Base-by-base conservation (phyloP, 2,113 vertebrate species). In the Hoplias malabaricus region DNA sequence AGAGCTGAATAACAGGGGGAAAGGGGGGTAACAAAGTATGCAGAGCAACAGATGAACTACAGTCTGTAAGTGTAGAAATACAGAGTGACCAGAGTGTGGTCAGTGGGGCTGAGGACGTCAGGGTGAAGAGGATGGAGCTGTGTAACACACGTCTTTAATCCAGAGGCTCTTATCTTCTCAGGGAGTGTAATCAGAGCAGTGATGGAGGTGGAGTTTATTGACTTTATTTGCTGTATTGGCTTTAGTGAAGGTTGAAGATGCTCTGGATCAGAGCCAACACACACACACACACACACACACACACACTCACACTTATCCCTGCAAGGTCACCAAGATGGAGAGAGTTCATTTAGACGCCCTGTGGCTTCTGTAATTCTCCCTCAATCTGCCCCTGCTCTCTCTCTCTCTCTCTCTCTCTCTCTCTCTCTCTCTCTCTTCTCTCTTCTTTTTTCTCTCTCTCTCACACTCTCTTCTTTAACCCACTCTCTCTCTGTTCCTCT, bases 111-210 rank as follows among this genome's bases (percentile, higher is more conserved):
- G n/a, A n/a, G n/a, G n/a, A n/a, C n/a, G n/a, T n/a, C n/a, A n/a
- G 48, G 61, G 56, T 42, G 38, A n/a, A n/a, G 78, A 80, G 81
- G 85, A 75, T 57, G 56, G 65, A 36, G 21, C 62, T 69, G 77
- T 82, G 80, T 84, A 78, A 75, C 80, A 75, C 79, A 84, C 59
- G 16, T 83, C 36, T 83, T 81, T 80, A 82, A 80, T 69, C 80
- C 61, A 70, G 65, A 31, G 34, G 78, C 81, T 82, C 82, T 86
- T 76, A 84, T 89, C 84, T 86, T 84, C 79, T 75, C 75, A 73
- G 82, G 59, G 87, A 85, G 81, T 84, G 78, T 83, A 86, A 86
- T 86, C 75, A 87, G 73, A 57, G 67, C n/a, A 48, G 48, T 40
- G 71, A 62, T 77, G 50, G 40, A 71, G 43, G 50, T 6, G 42